Percentiles rank a stretch among this genome's conserved stretches.
These are phyloP conservation scores for Horisme vitalbata DNA, from an alignment of 2,888 invertebrate species.

Conservation along the genomic window DNA sequence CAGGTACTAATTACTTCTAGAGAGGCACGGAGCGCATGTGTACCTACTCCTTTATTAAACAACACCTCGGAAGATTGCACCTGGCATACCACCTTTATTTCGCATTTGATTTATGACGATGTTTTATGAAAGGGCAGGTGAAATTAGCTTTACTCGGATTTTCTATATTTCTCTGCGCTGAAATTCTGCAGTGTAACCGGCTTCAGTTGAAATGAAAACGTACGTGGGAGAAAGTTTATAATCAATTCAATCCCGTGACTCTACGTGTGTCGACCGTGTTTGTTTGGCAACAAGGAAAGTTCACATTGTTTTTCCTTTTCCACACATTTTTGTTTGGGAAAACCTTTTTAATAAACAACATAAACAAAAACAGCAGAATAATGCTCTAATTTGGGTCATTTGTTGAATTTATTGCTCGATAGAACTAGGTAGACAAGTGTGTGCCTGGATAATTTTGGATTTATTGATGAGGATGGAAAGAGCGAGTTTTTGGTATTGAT, in stretches of 20 bases:
- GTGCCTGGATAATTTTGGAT: conserved; percentile 24
- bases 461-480: conserved; percentile 23
- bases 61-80: conserved; percentile 42
- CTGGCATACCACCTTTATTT: conserved; percentile 41
- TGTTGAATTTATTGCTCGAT: conserved; percentile 37
- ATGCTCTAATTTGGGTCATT: conserved; percentile 45
- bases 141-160: conserved; percentile 29
- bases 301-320: conserved; percentile 39
- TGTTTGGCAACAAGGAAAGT: conserved; percentile 58
- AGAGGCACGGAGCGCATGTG: conserved; percentile 50
- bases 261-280: conserved; percentile 47
- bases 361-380: conserved; percentile 34
- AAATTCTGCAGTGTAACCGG: conserved; percentile 25
- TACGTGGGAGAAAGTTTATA: conserved; percentile 51
- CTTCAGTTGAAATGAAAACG: conserved; percentile 28
- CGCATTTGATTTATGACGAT: conserved; percentile 33
- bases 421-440: conserved; percentile 30
- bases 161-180: conserved; percentile 25
- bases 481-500: neutral
- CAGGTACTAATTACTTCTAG: conserved; percentile 49
- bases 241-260: conserved; percentile 59
- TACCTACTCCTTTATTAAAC: conserved; percentile 43
- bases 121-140: conserved; percentile 24
- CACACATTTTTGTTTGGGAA: conserved; percentile 35
- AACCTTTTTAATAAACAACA: conserved; percentile 47